Percentiles rank a stretch among this genome's conserved stretches.
Evolutionary conservation across 2,888 invertebrate genomes (phyloP).

Genomic region (Elaeidobius kamerunicus): DNA sequence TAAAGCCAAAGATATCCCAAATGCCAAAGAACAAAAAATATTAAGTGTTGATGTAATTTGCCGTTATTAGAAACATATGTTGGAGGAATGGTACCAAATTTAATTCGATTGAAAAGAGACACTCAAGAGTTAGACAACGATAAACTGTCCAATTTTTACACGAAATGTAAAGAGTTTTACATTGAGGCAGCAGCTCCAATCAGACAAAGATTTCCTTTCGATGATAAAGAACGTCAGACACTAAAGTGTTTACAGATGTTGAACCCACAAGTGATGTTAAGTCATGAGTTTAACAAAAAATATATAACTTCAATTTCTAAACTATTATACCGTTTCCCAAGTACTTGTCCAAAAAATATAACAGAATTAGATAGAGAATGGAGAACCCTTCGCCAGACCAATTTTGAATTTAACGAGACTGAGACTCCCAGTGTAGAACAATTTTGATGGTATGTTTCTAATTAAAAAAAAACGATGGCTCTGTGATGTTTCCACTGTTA

Average conservation of each 20-base stretch:
- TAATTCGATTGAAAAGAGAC: conserved; percentile 17
- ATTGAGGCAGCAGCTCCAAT: neutral
- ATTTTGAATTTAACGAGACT: neutral
- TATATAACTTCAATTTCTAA: neutral
- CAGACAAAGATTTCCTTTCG: conserved; percentile 7
- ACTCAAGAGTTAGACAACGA: conserved; percentile 12
- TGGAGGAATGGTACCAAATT: conserved; percentile 12
- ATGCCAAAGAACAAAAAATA: neutral
- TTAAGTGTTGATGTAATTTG: conserved; percentile 1
- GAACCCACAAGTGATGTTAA: conserved; percentile 6
- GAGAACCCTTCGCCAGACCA: conserved; percentile 1
- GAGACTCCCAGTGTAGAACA: neutral
- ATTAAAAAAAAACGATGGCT: neutral
- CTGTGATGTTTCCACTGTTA: neutral
- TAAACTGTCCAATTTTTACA: conserved; percentile 13
- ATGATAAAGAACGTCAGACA: conserved; percentile 15
- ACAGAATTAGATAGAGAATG: conserved; percentile 3
- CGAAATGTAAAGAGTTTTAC: conserved; percentile 9
- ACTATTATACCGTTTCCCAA: neutral
- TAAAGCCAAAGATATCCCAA: too few species aligned
- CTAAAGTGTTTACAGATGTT: conserved; percentile 20
- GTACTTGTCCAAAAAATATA: neutral
- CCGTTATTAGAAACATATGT: conserved; percentile 1
- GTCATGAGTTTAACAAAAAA: neutral
- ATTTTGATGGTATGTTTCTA: neutral